Conservation (phyloP, 2,888 invertebrate genomes). For the Candidula unifasciata region DNA sequence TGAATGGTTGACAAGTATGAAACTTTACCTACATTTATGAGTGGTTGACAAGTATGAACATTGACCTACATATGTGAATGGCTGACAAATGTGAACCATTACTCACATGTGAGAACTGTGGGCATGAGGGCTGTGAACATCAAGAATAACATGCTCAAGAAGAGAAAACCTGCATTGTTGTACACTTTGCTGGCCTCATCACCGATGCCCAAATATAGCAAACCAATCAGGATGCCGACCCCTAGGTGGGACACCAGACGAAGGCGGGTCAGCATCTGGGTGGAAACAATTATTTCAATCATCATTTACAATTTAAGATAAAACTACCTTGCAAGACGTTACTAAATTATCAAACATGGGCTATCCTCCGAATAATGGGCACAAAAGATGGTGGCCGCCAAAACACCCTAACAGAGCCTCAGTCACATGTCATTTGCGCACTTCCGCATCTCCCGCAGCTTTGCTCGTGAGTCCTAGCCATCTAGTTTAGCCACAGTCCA, state of each 20-base stretch:
- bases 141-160: slow-evolving; percentile 91
- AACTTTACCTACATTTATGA: slow-evolving; percentile 80
- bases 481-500: background rate
- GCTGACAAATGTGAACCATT: slow-evolving; percentile 71
- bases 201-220: slow-evolving; percentile 90
- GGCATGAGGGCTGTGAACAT: slow-evolving; percentile 98
- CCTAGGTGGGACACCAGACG: slow-evolving; percentile 89
- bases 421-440: too few relatives aligned
- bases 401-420: too few relatives aligned
- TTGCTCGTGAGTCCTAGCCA: too few relatives aligned
- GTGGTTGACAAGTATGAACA: background rate
- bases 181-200: slow-evolving; percentile 89
- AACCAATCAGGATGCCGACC: slow-evolving; percentile 91
- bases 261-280: slow-evolving; percentile 87
- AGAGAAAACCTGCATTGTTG: slow-evolving; percentile 93
- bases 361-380: too few relatives aligned
- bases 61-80: background rate
- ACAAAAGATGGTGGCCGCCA: too few relatives aligned
- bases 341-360: background rate
- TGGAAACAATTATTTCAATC: background rate
- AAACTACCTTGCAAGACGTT: background rate
- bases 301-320: too few relatives aligned
- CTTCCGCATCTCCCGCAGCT: too few relatives aligned
- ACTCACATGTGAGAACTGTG: slow-evolving; percentile 94
- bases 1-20: slow-evolving; percentile 97